Base-by-base conservation (phyloP, 1,140 invertebrate genomes). In the Eumeta japonica region DNA sequence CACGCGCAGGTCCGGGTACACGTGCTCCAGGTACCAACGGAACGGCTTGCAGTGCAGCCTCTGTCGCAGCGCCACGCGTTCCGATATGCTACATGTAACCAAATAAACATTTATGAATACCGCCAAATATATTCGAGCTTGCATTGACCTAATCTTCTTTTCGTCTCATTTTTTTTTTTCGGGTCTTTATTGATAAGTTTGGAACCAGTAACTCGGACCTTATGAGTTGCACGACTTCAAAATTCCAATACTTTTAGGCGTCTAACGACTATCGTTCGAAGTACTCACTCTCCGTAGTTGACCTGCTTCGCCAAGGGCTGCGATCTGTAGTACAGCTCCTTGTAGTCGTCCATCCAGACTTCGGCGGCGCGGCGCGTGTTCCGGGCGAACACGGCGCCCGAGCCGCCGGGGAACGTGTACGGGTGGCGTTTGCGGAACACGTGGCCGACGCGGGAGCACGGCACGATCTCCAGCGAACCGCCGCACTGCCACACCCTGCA, bases 291-390 rank as follows among this genome's bases (percentile, higher is more conserved):
- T 81, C 90, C 91, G 68, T 84, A 93, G 28, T 88, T 84, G 47
- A 93, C 87, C 63, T 89, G 89, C 58, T 88, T 87, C 9, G 90
- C 90, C 24, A 92, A 60, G 17, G 90, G 90, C 45, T 93, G 90
- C 16, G 90, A 85, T 28, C 86, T 82, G 60, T 94, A 95, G 62
- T 94, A 94, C 62, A 89, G 90, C 46, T 92, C 84, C 65, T 95
- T 96, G 71, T 92, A 96, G 38, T 92, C 88, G 60, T 94, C 92
- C 90, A 96, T 93, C 92, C 92, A 96, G 27, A 95, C 93, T 76
- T 96, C 93, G n/a, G 90, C 89, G 1, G 90, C 89, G 32, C 92
- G 73, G 43, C 90, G 76, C 7, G 91, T 94, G 65, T 95, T 94
- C 46, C 87, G 77, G 1, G 90, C 90, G 58, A 94, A 94, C 14